Conservation (phyloP, 2,888 invertebrate species). For the Thecophora atra region DNA sequence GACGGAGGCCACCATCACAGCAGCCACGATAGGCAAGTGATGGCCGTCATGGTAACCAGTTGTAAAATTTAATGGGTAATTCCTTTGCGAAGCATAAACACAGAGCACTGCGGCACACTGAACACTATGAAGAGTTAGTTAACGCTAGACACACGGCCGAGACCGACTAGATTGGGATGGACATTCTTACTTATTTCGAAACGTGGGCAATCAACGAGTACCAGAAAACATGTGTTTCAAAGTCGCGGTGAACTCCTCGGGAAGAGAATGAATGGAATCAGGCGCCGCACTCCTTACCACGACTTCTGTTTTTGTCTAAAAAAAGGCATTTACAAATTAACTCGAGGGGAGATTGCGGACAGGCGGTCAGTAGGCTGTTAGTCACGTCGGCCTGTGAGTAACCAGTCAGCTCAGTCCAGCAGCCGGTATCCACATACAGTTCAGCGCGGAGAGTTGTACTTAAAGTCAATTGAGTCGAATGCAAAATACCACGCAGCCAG, state of each 20-base stretch:
- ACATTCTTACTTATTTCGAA: constrained; percentile 54
- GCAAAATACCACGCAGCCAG: constrained; percentile 13
- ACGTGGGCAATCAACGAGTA: constrained; percentile 56
- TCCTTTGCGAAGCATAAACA: constrained; percentile 24
- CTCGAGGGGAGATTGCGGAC: constrained; percentile 55
- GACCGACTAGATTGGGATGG: background rate
- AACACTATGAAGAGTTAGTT: constrained; percentile 19
- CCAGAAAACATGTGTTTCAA: constrained; percentile 23
- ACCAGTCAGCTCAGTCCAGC: constrained; percentile 1
- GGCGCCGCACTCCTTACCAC: background rate
- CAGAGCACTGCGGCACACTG: background rate
- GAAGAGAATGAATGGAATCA: background rate
- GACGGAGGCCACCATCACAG: constrained; percentile 21
- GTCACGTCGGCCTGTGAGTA: constrained; percentile 9
- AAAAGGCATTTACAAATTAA: constrained; percentile 57
- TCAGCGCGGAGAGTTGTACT: constrained; percentile 54
- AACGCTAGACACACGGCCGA: constrained; percentile 2
- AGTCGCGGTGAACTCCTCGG: background rate
- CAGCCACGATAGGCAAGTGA: constrained; percentile 6
- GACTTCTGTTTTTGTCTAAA: too few species aligned
- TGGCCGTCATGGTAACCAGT: constrained; percentile 23
- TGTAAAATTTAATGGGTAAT: constrained; percentile 36
- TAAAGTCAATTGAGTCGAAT: constrained; percentile 46
- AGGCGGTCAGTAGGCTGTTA: too few species aligned
- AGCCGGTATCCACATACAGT: background rate